phyloP scores from a whole-genome alignment of 2,888 invertebrate species.

The Eurytoma californica region DNA sequence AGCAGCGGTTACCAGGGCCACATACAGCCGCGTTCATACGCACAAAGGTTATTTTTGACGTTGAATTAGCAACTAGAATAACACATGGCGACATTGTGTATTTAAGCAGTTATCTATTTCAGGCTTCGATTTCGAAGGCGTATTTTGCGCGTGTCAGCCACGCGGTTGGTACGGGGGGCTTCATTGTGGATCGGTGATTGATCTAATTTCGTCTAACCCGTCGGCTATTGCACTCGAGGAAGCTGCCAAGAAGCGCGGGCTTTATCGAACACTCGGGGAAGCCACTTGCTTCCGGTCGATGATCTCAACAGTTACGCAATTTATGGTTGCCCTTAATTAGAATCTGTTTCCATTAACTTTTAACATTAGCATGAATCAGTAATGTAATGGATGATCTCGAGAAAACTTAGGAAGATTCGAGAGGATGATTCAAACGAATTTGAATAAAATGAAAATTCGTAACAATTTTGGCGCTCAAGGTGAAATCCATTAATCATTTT shows the following conservation, averaged over 20 bases:
- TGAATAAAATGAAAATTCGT: too few species aligned
- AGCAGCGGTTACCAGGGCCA: neutral
- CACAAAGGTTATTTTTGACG: neutral
- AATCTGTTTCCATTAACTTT: too few species aligned
- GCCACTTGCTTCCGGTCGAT: too few species aligned
- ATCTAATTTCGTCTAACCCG: conserved; percentile 55
- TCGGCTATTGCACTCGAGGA: conserved; percentile 53
- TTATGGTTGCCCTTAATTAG: too few species aligned
- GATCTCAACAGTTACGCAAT: too few species aligned
- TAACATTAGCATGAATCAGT: too few species aligned
- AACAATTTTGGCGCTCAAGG: too few species aligned
- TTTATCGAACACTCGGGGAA: too few species aligned
- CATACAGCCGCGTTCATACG: neutral
- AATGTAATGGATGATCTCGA: too few species aligned
- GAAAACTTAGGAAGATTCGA: too few species aligned
- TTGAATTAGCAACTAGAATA: neutral
- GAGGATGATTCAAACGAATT: too few species aligned
- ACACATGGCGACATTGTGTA: conserved; percentile 13
- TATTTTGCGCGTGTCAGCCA: conserved; percentile 34
- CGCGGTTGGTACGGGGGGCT: conserved; percentile 22
- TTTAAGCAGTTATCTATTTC: conserved; percentile 27
- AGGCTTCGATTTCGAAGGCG: conserved; percentile 36
- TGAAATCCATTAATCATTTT: too few species aligned
- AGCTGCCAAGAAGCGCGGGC: neutral
- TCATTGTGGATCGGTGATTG: conserved; percentile 53